phyloP scores from a whole-genome alignment of 2,888 invertebrate species.

The Ectropis crepuscularia region DNA sequence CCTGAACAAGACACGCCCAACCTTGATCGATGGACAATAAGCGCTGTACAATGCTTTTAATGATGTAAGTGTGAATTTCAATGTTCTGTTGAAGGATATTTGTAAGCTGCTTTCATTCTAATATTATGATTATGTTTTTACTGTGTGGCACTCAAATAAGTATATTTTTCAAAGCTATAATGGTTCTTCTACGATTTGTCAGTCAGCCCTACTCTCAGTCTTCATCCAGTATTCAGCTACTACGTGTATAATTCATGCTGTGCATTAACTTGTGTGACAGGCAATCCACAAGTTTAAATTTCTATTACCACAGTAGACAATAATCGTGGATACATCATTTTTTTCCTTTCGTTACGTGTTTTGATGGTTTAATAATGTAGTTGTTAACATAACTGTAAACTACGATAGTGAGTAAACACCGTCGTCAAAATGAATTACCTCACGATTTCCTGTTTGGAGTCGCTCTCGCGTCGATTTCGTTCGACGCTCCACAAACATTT shows the following conservation, averaged over 20 bases:
- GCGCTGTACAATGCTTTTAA: constrained; percentile 35
- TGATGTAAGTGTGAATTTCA: constrained; percentile 44
- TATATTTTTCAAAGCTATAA: too few species aligned
- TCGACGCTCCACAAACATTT: constrained; percentile 58
- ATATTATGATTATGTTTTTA: too few species aligned
- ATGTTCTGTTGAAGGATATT: constrained; percentile 20
- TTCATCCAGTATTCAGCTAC: neutral
- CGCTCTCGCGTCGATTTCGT: constrained; percentile 50
- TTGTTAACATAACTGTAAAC: too few species aligned
- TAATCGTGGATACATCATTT: too few species aligned
- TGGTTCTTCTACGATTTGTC: neutral
- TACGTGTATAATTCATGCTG: too few species aligned
- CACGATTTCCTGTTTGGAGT: constrained; percentile 57
- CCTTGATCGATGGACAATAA: constrained; percentile 57
- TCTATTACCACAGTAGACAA: too few species aligned
- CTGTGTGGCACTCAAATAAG: too few species aligned
- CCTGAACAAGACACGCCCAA: constrained; percentile 54
- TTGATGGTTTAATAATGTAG: too few species aligned
- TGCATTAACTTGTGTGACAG: too few species aligned
- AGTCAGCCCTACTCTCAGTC: neutral
- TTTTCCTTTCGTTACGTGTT: too few species aligned
- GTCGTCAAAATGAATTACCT: constrained; percentile 53
- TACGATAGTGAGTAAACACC: constrained; percentile 34
- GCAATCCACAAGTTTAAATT: too few species aligned
- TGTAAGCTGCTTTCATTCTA: too few species aligned